Conservation (phyloP, 35 echinoderm and acorn worm species). For the Acanthaster planci region DNA sequence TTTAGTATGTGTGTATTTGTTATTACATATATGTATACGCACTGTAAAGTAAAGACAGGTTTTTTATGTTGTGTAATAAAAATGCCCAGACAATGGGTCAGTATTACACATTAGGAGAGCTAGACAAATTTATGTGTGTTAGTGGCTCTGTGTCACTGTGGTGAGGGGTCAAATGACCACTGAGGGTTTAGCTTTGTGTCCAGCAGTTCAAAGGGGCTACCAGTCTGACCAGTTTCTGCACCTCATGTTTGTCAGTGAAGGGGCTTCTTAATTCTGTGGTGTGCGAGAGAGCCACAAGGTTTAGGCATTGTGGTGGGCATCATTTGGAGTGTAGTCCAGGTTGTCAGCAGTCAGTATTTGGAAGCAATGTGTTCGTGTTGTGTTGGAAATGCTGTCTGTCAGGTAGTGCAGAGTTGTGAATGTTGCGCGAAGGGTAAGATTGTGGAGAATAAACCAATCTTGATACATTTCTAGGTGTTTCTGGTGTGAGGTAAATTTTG, state of each 20-base stretch:
- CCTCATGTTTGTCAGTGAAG: too few relatives aligned
- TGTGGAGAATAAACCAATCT: too few relatives aligned
- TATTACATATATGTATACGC: background rate
- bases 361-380: background rate
- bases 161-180: background rate
- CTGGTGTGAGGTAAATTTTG: too few relatives aligned
- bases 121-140: constrained; percentile 22
- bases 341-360: too few relatives aligned
- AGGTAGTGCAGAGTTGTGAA: background rate
- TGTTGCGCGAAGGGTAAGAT: background rate
- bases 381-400: background rate
- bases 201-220: too few relatives aligned
- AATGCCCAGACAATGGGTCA: background rate
- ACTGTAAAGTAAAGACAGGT: background rate
- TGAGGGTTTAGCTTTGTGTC: too few relatives aligned
- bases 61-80: background rate
- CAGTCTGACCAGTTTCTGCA: too few relatives aligned
- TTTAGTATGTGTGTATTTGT: constrained; percentile 32
- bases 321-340: too few relatives aligned
- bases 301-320: too few relatives aligned
- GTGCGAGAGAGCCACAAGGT: too few relatives aligned
- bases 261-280: too few relatives aligned
- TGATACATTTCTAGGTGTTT: too few relatives aligned
- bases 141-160: background rate
- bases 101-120: background rate